phyloP scores from a whole-genome alignment of 2,113 vertebrate genomes.

The Amphiprion ocellaris region DNA sequence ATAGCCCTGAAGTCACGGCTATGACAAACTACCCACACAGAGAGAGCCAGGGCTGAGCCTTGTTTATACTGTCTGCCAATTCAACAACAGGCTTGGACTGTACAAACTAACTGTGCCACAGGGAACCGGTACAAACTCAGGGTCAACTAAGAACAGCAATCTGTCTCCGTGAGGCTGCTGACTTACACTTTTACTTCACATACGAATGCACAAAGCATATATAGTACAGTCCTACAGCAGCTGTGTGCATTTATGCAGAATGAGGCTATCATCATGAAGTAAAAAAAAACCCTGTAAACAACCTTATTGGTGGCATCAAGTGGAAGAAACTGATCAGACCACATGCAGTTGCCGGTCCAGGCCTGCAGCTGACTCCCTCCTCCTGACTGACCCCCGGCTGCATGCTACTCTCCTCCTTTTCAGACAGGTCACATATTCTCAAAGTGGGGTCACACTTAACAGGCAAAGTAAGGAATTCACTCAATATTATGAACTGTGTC shows the following conservation, averaged over 20 bases:
- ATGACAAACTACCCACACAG: constrained; percentile 74
- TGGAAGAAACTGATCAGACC: not conserved
- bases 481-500: not conserved
- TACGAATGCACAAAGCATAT: not conserved
- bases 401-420: not conserved
- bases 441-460: not conserved
- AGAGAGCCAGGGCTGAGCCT: constrained; percentile 52
- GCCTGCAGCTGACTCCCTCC: not conserved
- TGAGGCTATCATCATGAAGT: not conserved
- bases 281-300: not conserved
- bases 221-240: not conserved
- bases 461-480: not conserved
- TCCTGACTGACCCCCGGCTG: not conserved
- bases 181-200: constrained; percentile 10
- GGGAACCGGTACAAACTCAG: constrained; percentile 45
- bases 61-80: constrained; percentile 59
- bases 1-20: constrained; percentile 79
- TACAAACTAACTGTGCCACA: constrained; percentile 49
- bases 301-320: not conserved
- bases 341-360: not conserved
- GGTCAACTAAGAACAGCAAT: constrained; percentile 43
- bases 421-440: not conserved
- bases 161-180: constrained; percentile 14
- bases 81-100: constrained; percentile 41
- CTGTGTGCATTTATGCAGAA: constrained; percentile 23